Base-by-base conservation (phyloP, 2,888 invertebrate genomes). In the Philonicus albiceps region DNA sequence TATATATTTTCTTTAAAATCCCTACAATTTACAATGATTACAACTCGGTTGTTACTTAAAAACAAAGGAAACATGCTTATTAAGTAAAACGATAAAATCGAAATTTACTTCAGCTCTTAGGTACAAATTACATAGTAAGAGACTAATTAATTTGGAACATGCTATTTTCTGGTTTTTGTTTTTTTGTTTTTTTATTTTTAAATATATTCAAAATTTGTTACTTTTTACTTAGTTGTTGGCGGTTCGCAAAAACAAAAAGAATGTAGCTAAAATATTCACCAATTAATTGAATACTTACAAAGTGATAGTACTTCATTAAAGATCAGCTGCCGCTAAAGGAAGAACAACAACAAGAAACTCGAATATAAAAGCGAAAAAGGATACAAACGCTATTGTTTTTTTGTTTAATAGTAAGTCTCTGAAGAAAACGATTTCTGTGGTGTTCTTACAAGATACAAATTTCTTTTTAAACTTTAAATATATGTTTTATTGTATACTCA, bases 21-120 rank as follows among this genome's bases (percentile, higher is more conserved):
- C 81, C 81, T 81, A 81, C 64, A 81, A 81, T 81, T 55, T 81
- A 81, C 81, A 81, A 80, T 81, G 53, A 64, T 64, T 81, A 81
- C 81, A 81, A 81, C 64, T 81, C 37, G 19, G 11, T 78, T 81
- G 34, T 64, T 81, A 81, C 19, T 81, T 27, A 81, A 81, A 80
- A 53, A n/a, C n/a, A 64, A 81, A 19, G 22, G 49, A 78, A 74
- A 74, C 31, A 74, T n/a, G 76, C 19, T 81, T 81, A 27, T 55
- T 81, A 30, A 81, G 55, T 55, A 55, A 80, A 80, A 80, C 49
- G 34, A 53, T 64, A 81, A 55, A 81, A 81, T 64, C 81, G 64
- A 64, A 81, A 81, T 81, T 53, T 55, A 37, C 64, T 53, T 81
- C 16, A 55, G 55, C n/a, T 31, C 16, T 64, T 64, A 64, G 64